Conservation (phyloP, 2,797 vertebrate genomes). For the Brachyalestes nurse region DNA sequence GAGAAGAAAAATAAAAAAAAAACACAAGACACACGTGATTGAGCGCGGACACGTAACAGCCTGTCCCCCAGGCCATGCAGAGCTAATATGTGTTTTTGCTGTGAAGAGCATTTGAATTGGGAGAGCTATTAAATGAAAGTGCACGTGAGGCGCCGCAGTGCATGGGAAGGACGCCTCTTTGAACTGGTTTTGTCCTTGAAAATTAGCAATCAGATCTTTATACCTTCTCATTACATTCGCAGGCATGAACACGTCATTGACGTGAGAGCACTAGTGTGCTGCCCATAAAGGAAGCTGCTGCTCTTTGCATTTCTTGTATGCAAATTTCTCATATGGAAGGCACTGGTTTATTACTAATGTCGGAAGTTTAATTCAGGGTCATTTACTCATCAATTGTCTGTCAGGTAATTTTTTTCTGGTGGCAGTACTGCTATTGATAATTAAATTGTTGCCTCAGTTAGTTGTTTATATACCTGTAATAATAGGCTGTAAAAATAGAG, state of each 20-base stretch:
- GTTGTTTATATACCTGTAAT: background rate
- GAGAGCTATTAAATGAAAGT: constrained; percentile 14
- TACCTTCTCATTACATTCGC: constrained; percentile 29
- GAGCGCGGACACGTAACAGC: background rate
- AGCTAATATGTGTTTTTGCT: constrained; percentile 31
- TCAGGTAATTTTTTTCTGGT: background rate
- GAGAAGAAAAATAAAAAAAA: no score
- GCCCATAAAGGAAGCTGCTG: constrained; percentile 8
- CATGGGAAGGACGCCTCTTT: background rate
- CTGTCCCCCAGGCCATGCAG: background rate
- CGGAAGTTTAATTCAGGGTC: background rate
- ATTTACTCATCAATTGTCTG: constrained; percentile 14
- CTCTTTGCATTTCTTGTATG: constrained; percentile 3
- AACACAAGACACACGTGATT: no score
- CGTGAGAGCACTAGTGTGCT: background rate
- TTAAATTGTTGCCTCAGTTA: background rate
- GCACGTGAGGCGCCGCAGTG: background rate
- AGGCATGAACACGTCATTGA: constrained; percentile 10
- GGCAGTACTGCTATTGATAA: background rate
- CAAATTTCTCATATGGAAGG: background rate
- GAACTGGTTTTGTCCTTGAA: constrained; percentile 25
- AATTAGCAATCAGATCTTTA: constrained; percentile 16
- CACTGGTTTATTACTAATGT: background rate
- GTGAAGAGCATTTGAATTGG: constrained; percentile 15
- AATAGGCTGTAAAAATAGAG: background rate